phyloP scores from a whole-genome alignment of 2,888 invertebrate genomes.

The Callinectes sapidus region DNA sequence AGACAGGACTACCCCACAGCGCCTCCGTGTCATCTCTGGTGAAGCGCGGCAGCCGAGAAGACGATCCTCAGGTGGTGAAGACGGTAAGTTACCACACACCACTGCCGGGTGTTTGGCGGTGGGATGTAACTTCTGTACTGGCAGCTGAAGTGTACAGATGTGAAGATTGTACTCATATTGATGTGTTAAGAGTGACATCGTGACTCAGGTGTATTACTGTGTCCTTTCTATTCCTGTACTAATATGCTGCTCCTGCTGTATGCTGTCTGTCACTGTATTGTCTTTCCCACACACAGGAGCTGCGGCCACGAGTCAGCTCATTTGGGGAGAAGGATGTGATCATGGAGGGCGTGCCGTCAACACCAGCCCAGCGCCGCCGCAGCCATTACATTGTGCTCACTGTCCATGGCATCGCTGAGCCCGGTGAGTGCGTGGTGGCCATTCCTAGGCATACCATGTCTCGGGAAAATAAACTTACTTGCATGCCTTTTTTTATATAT shows the following conservation, averaged over 20 bases:
- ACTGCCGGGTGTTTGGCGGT: neutral
- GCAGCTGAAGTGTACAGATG: neutral
- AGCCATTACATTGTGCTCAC: conserved; percentile 82
- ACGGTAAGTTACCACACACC: conserved; percentile 32
- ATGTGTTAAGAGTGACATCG: neutral
- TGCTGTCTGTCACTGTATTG: neutral
- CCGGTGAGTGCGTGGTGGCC: conserved; percentile 76
- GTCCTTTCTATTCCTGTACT: neutral
- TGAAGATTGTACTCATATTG: neutral
- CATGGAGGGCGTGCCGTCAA: conserved; percentile 72
- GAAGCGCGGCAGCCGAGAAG: conserved; percentile 63
- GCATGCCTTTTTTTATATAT: too few species aligned
- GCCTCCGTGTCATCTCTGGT: conserved; percentile 78
- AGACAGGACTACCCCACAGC: conserved; percentile 77
- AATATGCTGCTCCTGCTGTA: neutral
- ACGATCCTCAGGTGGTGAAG: conserved; percentile 53
- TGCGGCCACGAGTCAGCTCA: conserved; percentile 79
- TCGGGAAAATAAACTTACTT: neutral
- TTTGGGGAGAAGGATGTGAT: conserved; percentile 79
- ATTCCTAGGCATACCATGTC: neutral
- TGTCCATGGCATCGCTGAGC: conserved; percentile 84
- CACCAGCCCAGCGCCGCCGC: conserved; percentile 74
- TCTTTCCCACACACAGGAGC: conserved; percentile 58
- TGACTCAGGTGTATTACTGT: neutral
- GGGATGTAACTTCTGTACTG: neutral